Percentiles rank a stretch among this genome's conserved stretches.
Conservation (phyloP, 2,113 vertebrate species). For the Pogonocichla stellata region DNA sequence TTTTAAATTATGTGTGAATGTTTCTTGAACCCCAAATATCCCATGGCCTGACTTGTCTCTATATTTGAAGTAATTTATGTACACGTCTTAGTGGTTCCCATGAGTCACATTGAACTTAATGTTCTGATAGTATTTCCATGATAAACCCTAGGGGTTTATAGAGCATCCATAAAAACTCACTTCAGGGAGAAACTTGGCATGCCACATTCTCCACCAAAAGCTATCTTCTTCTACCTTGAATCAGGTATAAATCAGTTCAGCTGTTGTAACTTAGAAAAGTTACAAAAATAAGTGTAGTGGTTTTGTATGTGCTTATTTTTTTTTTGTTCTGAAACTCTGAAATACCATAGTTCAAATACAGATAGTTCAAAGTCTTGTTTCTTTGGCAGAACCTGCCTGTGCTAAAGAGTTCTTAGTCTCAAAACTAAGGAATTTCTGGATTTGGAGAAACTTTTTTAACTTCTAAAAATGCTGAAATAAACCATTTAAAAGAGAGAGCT, state of each 20-base stretch:
- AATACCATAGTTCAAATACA: not conserved
- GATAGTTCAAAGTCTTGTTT: not conserved
- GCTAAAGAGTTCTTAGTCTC: not conserved
- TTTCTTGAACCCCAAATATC: not conserved
- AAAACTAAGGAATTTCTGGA: not conserved
- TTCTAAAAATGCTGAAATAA: not conserved
- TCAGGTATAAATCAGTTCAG: constrained; percentile 40
- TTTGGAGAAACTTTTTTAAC: not conserved
- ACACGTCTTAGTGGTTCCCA: not conserved
- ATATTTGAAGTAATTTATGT: constrained; percentile 4
- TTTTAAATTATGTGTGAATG: not conserved
- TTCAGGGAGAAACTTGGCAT: not conserved
- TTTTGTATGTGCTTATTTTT: not conserved
- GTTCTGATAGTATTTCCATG: constrained; percentile 28
- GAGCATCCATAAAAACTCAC: constrained; percentile 47
- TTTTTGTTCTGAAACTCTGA: not conserved
- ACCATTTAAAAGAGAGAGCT: not conserved
- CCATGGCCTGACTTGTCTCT: not conserved
- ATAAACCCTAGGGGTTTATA: constrained; percentile 41
- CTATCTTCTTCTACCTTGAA: constrained; percentile 15
- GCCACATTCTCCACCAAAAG: not conserved
- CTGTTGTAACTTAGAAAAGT: not conserved
- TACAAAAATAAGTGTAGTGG: not conserved
- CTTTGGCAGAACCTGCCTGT: not conserved
- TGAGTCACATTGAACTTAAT: constrained; percentile 41